A percentile compares a stretch with the other conserved stretches of the same genome.
These are phyloP conservation scores for Mamestra brassicae DNA, from an alignment of 2,888 invertebrate genomes.

Conservation along the genomic window DNA sequence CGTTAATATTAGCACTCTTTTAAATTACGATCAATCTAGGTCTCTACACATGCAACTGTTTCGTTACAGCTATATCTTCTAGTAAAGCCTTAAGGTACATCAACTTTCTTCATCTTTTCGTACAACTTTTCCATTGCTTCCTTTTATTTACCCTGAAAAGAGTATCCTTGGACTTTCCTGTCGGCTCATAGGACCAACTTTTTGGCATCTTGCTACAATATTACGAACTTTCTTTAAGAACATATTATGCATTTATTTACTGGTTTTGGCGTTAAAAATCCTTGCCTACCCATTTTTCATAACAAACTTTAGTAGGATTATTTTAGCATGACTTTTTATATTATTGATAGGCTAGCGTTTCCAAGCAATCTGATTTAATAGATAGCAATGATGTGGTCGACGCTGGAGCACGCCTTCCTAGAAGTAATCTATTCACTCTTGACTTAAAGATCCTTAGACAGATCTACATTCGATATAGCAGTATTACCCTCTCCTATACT, in stretches of 20 bases:
- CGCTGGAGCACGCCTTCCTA: too few species aligned
- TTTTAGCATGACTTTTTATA: too few species aligned
- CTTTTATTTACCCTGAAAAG: slow-evolving; percentile 5
- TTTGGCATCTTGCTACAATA: not conserved
- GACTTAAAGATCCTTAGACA: too few species aligned
- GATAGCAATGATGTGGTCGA: too few species aligned
- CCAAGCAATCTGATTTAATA: too few species aligned
- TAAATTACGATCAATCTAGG: not conserved
- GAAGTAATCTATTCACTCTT: too few species aligned
- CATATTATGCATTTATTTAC: not conserved
- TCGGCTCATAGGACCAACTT: slow-evolving; percentile 16
- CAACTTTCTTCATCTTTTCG: not conserved
- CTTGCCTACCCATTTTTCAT: too few species aligned
- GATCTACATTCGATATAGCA: too few species aligned
- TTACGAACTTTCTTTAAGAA: not conserved
- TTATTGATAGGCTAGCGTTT: too few species aligned
- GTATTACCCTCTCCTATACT: not conserved
- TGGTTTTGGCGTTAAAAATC: not conserved
- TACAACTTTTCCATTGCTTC: not conserved
- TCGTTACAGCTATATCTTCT: too few species aligned
- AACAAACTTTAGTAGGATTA: too few species aligned
- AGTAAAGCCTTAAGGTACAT: not conserved
- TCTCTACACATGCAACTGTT: too few species aligned
- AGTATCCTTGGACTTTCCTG: not conserved
- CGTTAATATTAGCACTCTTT: not conserved